Evolutionary conservation across 2,113 vertebrate genomes (phyloP), one percentile per base, ranked within the genome.

Genomic region (Rhea pennata): DNA sequence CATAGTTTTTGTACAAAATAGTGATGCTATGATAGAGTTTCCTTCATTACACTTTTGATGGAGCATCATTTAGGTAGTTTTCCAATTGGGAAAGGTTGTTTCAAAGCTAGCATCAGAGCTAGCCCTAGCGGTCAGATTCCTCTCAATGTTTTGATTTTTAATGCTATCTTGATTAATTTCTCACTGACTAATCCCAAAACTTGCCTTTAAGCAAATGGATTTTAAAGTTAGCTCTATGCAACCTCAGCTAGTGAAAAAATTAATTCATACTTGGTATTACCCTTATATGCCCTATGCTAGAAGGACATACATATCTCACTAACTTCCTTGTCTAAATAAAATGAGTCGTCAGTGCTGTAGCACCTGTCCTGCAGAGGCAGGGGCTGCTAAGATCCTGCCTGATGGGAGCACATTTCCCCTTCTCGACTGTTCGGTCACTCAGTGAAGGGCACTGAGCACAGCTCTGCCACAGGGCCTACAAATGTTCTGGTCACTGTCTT

Each of bases 381-480:
- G 26, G 22, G 17, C 56, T 64, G 40, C 27, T 50, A 84, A n/a
- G 7, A 22, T 50, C 48, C 56, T 42, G 40, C 33, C 27, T 15
- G 48, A 6, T 19, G 17, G 46, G 39, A 33, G 53, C 29, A 12
- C 4, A 20, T 82, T 59, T 66, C 61, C 46, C 39, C 67, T 15
- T 22, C 33, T 62, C 2, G 0, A 46, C 1, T 4, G 19, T 15
- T 84, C 61, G 14, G 61, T 20, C 1, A 1, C 27, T 10, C 0
- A 4, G 27, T 56, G 46, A 17, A 46, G 51, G 24, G 5, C 36
- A 61, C 5, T 9, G 31, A 61, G 24, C 44, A 27, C 70, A 39
- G 0, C 1, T 36, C 69, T 67, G 59, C n/a, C n/a, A 42, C 2
- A 0, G 12, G 50, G 59, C n/a, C 7, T 6, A 1, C 39, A 23